Conservation (phyloP, 2,113 vertebrate species). For the Eurypyga helias region DNA sequence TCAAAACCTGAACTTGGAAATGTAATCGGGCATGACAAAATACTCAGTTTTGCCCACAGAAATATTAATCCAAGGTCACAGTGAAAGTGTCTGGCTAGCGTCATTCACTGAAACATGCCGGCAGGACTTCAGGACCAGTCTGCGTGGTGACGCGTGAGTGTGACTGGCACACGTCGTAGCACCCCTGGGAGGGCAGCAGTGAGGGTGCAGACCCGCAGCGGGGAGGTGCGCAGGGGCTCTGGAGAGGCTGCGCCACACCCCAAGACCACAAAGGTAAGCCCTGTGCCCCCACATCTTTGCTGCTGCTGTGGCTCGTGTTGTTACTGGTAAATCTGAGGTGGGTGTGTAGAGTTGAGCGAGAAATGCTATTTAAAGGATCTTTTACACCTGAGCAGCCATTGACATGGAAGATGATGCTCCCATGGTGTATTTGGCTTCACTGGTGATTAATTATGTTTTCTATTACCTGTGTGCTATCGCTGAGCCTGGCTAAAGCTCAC, state of each 20-base stretch:
- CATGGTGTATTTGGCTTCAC: neutral
- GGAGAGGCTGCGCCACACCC: neutral
- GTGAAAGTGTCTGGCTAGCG: neutral
- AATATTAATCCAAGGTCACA: neutral
- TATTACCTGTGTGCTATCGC: neutral
- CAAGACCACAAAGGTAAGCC: neutral
- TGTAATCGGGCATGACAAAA: neutral
- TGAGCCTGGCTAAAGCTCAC: neutral
- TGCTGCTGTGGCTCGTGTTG: neutral
- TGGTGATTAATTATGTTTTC: neutral
- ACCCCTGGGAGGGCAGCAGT: neutral
- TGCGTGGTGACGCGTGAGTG: accelerated
- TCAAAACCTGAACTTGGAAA: neutral
- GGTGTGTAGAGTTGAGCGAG: neutral
- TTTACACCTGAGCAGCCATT: neutral
- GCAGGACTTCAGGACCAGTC: neutral
- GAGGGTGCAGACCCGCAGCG: neutral
- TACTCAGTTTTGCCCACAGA: neutral
- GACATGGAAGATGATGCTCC: neutral
- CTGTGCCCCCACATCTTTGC: neutral
- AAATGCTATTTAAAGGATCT: neutral
- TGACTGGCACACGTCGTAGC: accelerated
- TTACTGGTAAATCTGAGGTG: neutral
- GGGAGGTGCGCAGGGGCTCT: neutral
- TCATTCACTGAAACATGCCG: neutral